Evolutionary conservation across 2,888 invertebrate species (phyloP), one percentile per base, ranked within the genome.

Genomic region (Plemyria rubiginata): DNA sequence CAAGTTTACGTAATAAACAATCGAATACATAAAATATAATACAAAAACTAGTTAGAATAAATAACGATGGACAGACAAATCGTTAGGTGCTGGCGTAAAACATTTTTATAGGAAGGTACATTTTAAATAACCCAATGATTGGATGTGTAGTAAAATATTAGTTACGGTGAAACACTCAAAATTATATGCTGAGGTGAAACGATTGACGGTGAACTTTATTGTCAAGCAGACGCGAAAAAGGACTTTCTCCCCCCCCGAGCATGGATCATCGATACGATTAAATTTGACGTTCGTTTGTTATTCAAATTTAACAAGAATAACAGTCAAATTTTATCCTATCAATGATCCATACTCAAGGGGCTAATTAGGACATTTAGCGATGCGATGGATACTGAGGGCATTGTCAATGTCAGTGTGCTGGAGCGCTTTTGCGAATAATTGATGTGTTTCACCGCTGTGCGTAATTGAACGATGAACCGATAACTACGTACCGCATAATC

Each of bases 321-420:
- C n/a, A n/a, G n/a, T n/a, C n/a, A n/a, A n/a, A n/a, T n/a, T n/a
- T n/a, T n/a, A n/a, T n/a, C n/a, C n/a, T n/a, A n/a, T n/a, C n/a
- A n/a, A n/a, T n/a, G n/a, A n/a, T n/a, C n/a, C n/a, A n/a, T n/a
- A n/a, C n/a, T n/a, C n/a, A n/a, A n/a, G n/a, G n/a, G n/a, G n/a
- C n/a, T n/a, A n/a, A n/a, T n/a, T n/a, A n/a, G n/a, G n/a, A 65
- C 59, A 59, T 59, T 48, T 8, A 62, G 86, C 86, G 69, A 70
- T 68, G 86, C 85, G 83, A 82, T 73, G 72, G 77, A 77, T 78
- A 78, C 67, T 77, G 65, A 76, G 69, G 79, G 62, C 70, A 76
- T 75, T 77, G 76, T 78, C 82, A 87, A 82, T 84, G 82, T 82
- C 80, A 87, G 75, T 84, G 70, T 82, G 81, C 79, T 79, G 77